These are phyloP conservation scores for Tenthredo mesomela DNA, from an alignment of 2,888 invertebrate genomes.

Conservation along the genomic window DNA sequence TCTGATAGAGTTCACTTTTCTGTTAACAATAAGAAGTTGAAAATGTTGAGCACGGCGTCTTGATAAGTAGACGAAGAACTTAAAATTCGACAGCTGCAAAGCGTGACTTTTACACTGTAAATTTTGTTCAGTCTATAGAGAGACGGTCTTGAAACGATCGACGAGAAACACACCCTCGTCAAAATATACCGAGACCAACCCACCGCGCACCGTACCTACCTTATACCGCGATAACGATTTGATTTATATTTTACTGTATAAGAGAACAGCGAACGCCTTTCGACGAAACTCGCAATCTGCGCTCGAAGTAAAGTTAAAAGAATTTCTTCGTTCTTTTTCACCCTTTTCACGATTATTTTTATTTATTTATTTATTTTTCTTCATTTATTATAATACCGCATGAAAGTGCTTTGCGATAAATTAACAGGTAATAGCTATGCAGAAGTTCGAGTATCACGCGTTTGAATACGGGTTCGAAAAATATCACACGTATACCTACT, in stretches of 20 bases:
- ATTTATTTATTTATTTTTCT: background rate
- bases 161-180: slow-evolving; percentile 24
- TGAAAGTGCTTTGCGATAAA: slow-evolving; percentile 13
- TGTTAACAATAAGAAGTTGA: background rate
- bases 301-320: background rate
- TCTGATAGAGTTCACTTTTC: background rate
- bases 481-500: background rate
- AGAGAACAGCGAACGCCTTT: background rate
- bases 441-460: background rate
- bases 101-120: background rate
- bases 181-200: slow-evolving; percentile 13
- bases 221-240: slow-evolving; percentile 9
- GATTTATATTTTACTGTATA: slow-evolving; percentile 19
- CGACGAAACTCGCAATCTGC: background rate
- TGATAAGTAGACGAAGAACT: background rate
- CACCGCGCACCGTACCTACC: background rate
- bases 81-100: background rate
- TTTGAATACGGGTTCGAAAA: background rate
- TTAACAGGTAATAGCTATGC: background rate
- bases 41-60: background rate
- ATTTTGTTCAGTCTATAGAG: background rate
- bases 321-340: background rate
- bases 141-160: background rate
- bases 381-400: background rate
- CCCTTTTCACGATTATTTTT: background rate